Evolutionary conservation across 1,140 invertebrate genomes (phyloP).

Genomic region (Drosophila mojavensis): DNA sequence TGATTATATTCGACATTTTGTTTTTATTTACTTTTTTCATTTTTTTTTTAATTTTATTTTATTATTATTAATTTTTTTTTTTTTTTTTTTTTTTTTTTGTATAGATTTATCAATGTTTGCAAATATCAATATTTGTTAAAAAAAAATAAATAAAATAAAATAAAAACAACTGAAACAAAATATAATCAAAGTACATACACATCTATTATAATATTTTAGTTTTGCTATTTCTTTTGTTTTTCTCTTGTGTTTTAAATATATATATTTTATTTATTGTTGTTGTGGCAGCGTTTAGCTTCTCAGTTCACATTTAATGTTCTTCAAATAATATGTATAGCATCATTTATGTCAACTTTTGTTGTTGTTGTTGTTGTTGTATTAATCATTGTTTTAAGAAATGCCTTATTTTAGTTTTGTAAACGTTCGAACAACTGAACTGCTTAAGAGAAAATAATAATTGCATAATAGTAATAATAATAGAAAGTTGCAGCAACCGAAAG

Average conservation of each 20-base stretch:
- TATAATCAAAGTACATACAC: constrained; percentile 65
- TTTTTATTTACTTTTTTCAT: too few species aligned
- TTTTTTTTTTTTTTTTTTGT: constrained; percentile 25
- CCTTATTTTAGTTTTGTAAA: constrained; percentile 41
- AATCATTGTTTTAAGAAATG: constrained; percentile 40
- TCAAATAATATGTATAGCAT: constrained; percentile 38
- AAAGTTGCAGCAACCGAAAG: constrained; percentile 46
- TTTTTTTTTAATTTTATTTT: constrained; percentile 36
- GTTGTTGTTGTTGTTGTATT: constrained; percentile 26
- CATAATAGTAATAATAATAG: constrained; percentile 7
- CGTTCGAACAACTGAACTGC: constrained; percentile 24
- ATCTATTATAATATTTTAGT: constrained; percentile 24
- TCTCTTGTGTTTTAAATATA: not conserved
- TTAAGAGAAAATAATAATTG: constrained; percentile 28
- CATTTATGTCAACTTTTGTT: constrained; percentile 4
- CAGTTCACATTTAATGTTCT: constrained; percentile 58
- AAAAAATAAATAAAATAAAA: too few species aligned
- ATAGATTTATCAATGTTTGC: constrained; percentile 21
- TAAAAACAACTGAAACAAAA: constrained; percentile 59
- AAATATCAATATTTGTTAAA: constrained; percentile 42
- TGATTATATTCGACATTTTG: constrained; percentile 80
- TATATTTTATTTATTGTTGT: constrained; percentile 36
- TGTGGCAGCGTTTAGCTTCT: constrained; percentile 79
- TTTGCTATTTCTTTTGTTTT: constrained; percentile 25
- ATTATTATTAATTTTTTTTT: constrained; percentile 3